phyloP scores from a whole-genome alignment of 1,140 invertebrate species.

The Drosophila gunungcola region DNA sequence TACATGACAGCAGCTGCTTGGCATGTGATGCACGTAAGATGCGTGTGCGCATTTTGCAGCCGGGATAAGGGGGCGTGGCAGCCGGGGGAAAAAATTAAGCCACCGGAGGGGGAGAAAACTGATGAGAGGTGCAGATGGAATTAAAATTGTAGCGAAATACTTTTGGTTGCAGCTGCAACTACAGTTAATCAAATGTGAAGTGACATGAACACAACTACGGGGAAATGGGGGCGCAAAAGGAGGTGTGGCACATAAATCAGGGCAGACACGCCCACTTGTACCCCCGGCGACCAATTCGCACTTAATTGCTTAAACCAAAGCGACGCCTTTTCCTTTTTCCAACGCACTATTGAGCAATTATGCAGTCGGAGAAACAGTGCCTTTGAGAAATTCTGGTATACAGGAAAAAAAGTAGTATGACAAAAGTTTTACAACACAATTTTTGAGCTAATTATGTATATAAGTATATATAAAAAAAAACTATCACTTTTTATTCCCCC shows the following conservation, averaged over 20 bases:
- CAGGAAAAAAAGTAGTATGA: not conserved
- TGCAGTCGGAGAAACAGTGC: slow-evolving; percentile 26
- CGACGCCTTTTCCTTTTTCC: slow-evolving; percentile 14
- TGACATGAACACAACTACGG: slow-evolving; percentile 44
- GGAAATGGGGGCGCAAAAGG: not conserved
- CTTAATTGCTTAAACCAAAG: slow-evolving; percentile 79
- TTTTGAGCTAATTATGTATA: too few relatives aligned
- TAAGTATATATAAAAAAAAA: too few relatives aligned
- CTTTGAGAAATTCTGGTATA: slow-evolving; percentile 27
- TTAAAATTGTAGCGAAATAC: slow-evolving; percentile 74
- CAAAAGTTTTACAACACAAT: too few relatives aligned
- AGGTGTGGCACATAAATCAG: slow-evolving; percentile 61
- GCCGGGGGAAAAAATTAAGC: slow-evolving; percentile 28
- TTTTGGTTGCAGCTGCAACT: slow-evolving; percentile 62
- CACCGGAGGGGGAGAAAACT: not conserved
- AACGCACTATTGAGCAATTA: slow-evolving; percentile 75
- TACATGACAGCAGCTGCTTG: slow-evolving; percentile 72
- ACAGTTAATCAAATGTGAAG: slow-evolving; percentile 74
- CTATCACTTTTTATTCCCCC: too few relatives aligned
- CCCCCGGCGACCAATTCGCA: slow-evolving; percentile 14
- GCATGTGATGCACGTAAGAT: slow-evolving; percentile 70
- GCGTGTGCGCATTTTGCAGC: slow-evolving; percentile 18
- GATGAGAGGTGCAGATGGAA: slow-evolving; percentile 29
- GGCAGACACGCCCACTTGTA: slow-evolving; percentile 10
- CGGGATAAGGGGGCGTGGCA: slow-evolving; percentile 2